Evolutionary conservation across 2,113 vertebrate species (phyloP).

Genomic region (Rhea pennata): DNA sequence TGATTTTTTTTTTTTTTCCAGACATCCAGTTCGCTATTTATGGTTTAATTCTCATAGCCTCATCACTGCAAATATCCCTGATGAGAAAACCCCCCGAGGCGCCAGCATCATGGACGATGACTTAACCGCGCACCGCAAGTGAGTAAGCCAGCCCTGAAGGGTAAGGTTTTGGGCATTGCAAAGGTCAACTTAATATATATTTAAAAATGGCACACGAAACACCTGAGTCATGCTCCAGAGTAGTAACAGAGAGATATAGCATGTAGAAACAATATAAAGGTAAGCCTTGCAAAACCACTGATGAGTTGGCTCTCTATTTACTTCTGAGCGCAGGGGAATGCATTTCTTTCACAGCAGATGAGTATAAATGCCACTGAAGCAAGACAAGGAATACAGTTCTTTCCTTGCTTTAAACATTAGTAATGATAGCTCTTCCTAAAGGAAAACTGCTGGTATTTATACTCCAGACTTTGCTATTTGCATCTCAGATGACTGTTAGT

Average conservation of each 20-base stretch:
- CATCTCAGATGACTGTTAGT: background rate
- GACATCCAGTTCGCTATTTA: conserved; percentile 89
- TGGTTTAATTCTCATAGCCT: conserved; percentile 86
- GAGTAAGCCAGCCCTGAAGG: background rate
- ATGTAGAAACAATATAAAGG: background rate
- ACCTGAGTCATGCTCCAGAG: background rate
- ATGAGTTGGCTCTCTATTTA: background rate
- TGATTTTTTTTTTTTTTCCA: conserved; percentile 62
- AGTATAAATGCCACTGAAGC: background rate
- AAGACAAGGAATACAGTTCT: background rate
- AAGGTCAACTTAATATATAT: background rate
- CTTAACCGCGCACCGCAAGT: conserved; percentile 91
- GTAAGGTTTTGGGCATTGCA: background rate
- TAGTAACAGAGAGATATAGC: background rate
- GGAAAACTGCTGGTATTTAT: background rate
- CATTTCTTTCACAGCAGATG: background rate
- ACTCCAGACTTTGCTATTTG: conserved; percentile 17
- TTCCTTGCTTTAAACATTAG: background rate
- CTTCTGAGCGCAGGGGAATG: background rate
- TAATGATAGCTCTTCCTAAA: background rate
- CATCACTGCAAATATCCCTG: conserved; percentile 91
- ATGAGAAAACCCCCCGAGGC: conserved; percentile 86
- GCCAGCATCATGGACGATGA: conserved; percentile 86
- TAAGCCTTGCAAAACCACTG: background rate
- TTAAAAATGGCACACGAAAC: background rate